Evolutionary conservation across 2,797 vertebrate genomes (phyloP), one percentile per base, ranked within the genome.

Genomic region (Helostoma temminkii): DNA sequence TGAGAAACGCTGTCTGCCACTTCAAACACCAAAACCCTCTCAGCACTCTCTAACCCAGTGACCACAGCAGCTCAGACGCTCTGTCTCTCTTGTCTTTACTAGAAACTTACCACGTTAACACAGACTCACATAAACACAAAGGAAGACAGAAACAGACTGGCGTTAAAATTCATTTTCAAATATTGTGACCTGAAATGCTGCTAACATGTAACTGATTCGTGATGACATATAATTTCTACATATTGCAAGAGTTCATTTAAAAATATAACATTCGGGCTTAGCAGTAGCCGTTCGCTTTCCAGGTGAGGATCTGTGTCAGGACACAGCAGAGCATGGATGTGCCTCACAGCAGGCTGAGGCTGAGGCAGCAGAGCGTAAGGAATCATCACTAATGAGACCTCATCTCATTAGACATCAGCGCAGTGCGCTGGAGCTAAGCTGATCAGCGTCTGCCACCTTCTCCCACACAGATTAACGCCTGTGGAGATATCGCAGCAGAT

Each of bases 11-110:
- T 88, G 74, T 82, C 58, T 19, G 32, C 47, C 55, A 36, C 76
- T 42, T 65, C 65, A 65, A 82, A 91, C 83, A 92, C 48, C n/a
- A 24, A 91, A 91, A 90, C 50, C 71, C 89, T 86, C 81, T 91
- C 77, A 88, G 84, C 58, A 26, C 24, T 52, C 50, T 54, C 42
- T 48, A 48, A 81, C 52, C n/a, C 59, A 32, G 66, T 36, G 67
- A 82, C 53, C 74, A 57, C 50, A 66, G 57, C 22, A 34, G 22
- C 57, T 60, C 18, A 1, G 21, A 41, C 5, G 14, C 34, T 26
- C 16, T 34, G 43, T 1, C 36, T 42, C 39, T 61, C 41, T 7
- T 34, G 55, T 52, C 36, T 52, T 36, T 25, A 54, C 8, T 2
- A 10, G 21, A 28, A 30, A 26, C 47, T 65, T 9, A 37, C 24